Evolutionary conservation across 2,888 invertebrate genomes (phyloP), one percentile per base, ranked within the genome.

Genomic region (Cryptocephalus primarius): DNA sequence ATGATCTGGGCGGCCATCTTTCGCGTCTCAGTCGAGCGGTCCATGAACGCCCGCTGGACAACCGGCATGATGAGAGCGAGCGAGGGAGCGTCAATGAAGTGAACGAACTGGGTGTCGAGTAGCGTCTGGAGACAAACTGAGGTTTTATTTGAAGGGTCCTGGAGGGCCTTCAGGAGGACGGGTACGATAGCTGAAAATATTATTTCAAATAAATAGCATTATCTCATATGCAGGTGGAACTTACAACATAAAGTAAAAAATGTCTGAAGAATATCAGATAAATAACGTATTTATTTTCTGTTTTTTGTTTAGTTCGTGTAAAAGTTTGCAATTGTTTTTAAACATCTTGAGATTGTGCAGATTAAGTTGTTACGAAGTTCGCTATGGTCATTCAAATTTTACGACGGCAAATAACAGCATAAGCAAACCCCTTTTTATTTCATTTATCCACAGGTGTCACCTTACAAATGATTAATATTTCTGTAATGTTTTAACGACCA

Each of bases 1-100:
- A 99, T 96, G 67, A 99, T 97, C 74, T 99, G 96, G 3, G 96
- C 95, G 1, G 99, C 94, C 94, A 97, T 96, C 75, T 97, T 94
- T 60, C 99, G 79, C 0, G 95, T 97, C 74, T 99, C 97, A 0
- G 97, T 96, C 43, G 93, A 92, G 52, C 99, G 33, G 72, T 97
- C 97, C 73, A 93, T 87, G 73, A 99, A 97, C 9, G 97, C 96
- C 55, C 99, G 77, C 70, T 96, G 90, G 32, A 99, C 94, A 4
- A 99, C 96, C 0, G 99, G 99, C 97, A 99, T 99, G 62, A 99
- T 96, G 44, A 99, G 78, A 48, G 99, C 97, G 14, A 99, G 76
- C 0, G 97, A 97, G 1, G 99, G 95, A 2, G 99, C 94, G 72
- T 99, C 99, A 62, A 99, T 96, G 72, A 97, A 96, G 72, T 99